Base-by-base conservation (phyloP, 2,888 invertebrate genomes). In the Andrena dorsata region DNA sequence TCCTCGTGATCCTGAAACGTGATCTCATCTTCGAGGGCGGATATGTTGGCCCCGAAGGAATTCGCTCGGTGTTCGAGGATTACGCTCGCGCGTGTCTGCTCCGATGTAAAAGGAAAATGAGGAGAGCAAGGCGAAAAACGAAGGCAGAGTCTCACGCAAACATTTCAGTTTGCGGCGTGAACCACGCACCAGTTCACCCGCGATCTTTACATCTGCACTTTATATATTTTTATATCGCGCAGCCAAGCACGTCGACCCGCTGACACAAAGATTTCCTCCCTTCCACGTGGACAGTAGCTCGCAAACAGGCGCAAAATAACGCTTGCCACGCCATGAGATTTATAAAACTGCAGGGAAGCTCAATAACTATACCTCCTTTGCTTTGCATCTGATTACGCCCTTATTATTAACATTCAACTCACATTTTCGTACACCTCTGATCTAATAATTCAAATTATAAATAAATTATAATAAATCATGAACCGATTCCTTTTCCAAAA, bases 1-100 rank as follows among this genome's bases (percentile, higher is more conserved):
- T 76, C 77, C 47, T 56, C 71, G 71, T 77, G 74, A 82, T 81
- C 70, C 74, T 75, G 84, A 86, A 86, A 86, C 88, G 87, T 87
- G 87, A 87, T 87, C 87, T 87, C 86, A 86, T 88, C 85, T 79
- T 85, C 73, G 61, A 68, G 74, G 76, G 51, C 75, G 79, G 76
- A 85, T 60, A 76, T 80, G 78, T 80, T 49, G 74, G 81, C 76
- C 58, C 71, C 78, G 80, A 20, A 56, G 81, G 87, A 83, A 84
- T 81, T 79, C 79, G 65, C 69, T 77, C 16, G 69, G 77, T 72
- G 73, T 68, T 10, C 74, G 82, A 53, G 85, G 80, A 85, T 85
- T 82, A 63, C 75, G 78, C 61, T 73, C 68, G 68, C 76, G 64
- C 81, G 83, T 56, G 56, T 76, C 53, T 47, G 72, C 64, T 49